These are phyloP conservation scores for Plodia interpunctella DNA, from an alignment of 1,140 invertebrate genomes.

Conservation along the genomic window DNA sequence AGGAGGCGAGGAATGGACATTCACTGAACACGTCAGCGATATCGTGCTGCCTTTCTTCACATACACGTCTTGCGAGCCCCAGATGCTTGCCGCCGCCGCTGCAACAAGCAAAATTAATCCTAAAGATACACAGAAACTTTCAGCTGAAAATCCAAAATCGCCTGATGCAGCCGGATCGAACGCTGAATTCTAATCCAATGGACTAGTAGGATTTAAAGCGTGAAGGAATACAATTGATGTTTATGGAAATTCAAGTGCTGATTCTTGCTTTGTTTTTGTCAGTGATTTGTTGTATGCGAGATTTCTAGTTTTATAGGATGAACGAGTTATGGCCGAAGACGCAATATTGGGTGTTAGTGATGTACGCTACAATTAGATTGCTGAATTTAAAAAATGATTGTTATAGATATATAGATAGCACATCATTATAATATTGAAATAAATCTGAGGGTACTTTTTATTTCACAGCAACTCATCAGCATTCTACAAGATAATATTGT, in stretches of 20 bases:
- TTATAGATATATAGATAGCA: too few relatives aligned
- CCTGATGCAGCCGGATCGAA: not conserved
- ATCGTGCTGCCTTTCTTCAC: slow-evolving; percentile 94
- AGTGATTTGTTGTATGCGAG: not conserved
- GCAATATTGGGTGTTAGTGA: not conserved
- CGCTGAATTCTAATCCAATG: slow-evolving; percentile 3
- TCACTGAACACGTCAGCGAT: slow-evolving; percentile 91
- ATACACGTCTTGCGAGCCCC: slow-evolving; percentile 90
- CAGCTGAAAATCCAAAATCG: not conserved
- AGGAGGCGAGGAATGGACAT: slow-evolving; percentile 89
- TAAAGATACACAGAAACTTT: slow-evolving; percentile 8
- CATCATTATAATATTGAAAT: too few relatives aligned
- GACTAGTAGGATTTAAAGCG: not conserved
- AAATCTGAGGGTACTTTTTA: too few relatives aligned
- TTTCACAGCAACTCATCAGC: too few relatives aligned
- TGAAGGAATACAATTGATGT: slow-evolving; percentile 5
- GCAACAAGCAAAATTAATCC: slow-evolving; percentile 71
- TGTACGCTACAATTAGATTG: too few relatives aligned
- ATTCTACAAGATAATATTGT: too few relatives aligned
- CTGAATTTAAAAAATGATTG: too few relatives aligned
- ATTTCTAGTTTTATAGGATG: not conserved
- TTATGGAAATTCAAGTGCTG: not conserved
- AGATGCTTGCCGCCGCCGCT: slow-evolving; percentile 92
- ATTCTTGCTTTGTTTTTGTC: not conserved
- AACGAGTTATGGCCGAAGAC: not conserved